Evolutionary conservation across 2,888 invertebrate genomes (phyloP).

Genomic region (Tetrapedia diversipes): DNA sequence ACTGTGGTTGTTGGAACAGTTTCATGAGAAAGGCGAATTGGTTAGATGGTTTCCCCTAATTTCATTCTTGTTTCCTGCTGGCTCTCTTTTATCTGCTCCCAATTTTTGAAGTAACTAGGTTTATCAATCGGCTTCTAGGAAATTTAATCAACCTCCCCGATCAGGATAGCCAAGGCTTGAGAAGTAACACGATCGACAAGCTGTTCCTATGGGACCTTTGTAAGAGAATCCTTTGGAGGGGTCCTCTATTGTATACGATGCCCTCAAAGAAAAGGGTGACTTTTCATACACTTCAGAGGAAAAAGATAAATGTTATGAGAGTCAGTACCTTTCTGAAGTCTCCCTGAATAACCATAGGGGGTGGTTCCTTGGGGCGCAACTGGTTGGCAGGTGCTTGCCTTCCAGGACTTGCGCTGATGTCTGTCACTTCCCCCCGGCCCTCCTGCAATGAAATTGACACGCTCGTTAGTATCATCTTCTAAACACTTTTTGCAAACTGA

Average conservation of each 20-base stretch:
- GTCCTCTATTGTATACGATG: not conserved
- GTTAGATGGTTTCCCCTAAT: slow-evolving; percentile 5
- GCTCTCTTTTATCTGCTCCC: not conserved
- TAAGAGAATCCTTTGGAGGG: not conserved
- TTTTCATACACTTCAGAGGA: not conserved
- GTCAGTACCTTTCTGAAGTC: slow-evolving; percentile 93
- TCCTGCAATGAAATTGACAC: slow-evolving; percentile 85
- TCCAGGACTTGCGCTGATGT: slow-evolving; percentile 94
- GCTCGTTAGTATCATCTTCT: slow-evolving; percentile 7
- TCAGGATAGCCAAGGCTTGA: not conserved
- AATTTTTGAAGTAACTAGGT: slow-evolving; percentile 11
- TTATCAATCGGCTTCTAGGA: slow-evolving; percentile 6
- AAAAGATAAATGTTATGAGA: slow-evolving; percentile 8
- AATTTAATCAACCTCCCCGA: not conserved
- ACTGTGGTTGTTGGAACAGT: slow-evolving; percentile 7
- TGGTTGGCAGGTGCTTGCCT: slow-evolving; percentile 88
- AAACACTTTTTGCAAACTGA: not conserved
- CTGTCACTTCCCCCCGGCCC: slow-evolving; percentile 95
- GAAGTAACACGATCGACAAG: not conserved
- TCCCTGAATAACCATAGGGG: slow-evolving; percentile 93
- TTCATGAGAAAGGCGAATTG: not conserved
- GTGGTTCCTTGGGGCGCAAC: slow-evolving; percentile 86
- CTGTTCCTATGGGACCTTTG: not conserved
- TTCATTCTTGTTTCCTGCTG: not conserved
- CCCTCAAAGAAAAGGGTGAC: not conserved